phyloP scores from a whole-genome alignment of 2,888 invertebrate species.

The Drosophila affinis region DNA sequence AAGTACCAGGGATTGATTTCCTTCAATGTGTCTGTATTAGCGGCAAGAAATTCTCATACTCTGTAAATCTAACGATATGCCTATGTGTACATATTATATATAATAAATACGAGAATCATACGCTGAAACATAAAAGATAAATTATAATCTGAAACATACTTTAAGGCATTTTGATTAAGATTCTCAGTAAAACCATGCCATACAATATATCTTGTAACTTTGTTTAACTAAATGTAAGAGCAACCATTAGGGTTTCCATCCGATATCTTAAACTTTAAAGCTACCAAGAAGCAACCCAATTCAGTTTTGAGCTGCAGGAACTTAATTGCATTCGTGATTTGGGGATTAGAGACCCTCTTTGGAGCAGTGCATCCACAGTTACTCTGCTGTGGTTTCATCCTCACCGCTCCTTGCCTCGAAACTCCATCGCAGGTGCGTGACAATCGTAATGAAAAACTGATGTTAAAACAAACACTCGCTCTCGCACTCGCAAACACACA shows the following conservation, averaged over 20 bases:
- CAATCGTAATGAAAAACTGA: slow-evolving; percentile 67
- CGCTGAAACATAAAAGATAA: too few species aligned
- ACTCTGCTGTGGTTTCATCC: slow-evolving; percentile 8
- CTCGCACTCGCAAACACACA: slow-evolving; percentile 7
- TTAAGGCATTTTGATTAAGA: too few species aligned
- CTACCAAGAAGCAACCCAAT: slow-evolving; percentile 33
- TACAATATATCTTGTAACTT: background rate
- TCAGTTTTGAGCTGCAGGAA: slow-evolving; percentile 16
- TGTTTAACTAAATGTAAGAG: background rate
- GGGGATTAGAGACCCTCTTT: background rate
- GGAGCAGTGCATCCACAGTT: slow-evolving; percentile 1
- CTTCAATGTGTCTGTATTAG: background rate
- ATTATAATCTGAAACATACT: too few species aligned
- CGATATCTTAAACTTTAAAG: slow-evolving; percentile 17
- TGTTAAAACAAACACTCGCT: slow-evolving; percentile 39
- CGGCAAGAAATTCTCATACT: background rate
- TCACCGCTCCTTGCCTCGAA: slow-evolving; percentile 24
- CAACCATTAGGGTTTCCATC: background rate
- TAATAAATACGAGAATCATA: too few species aligned
- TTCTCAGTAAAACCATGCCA: too few species aligned
- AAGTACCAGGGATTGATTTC: background rate
- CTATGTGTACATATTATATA: background rate
- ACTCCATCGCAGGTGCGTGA: slow-evolving; percentile 42
- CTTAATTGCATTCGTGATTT: slow-evolving; percentile 29
- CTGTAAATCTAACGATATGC: background rate